Percentiles rank a stretch among this genome's conserved stretches.
Evolutionary conservation across 1,140 invertebrate species (phyloP).

Genomic region (Bombus haemorrhoidalis): DNA sequence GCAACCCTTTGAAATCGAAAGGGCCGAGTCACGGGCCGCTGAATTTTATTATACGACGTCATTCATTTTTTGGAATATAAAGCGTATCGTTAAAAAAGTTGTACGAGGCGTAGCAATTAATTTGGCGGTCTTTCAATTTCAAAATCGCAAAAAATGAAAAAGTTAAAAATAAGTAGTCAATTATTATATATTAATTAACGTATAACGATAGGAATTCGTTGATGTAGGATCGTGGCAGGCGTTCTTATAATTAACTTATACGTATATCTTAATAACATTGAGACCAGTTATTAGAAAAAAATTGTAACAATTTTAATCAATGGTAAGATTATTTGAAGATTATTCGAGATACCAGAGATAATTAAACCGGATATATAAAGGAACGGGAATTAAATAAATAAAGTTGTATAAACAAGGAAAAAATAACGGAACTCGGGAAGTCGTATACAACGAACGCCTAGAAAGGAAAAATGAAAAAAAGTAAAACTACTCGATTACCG

Average conservation of each 20-base stretch:
- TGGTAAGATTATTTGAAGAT: too few species aligned
- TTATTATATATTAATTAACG: too few species aligned
- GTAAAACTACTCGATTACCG: background rate
- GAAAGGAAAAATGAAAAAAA: background rate
- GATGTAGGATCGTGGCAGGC: too few species aligned
- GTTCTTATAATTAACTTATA: background rate
- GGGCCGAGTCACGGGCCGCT: background rate
- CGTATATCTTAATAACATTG: background rate
- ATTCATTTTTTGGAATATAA: background rate
- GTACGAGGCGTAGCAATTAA: background rate
- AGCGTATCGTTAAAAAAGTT: background rate
- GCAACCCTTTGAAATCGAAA: background rate
- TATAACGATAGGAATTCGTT: too few species aligned
- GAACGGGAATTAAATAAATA: too few species aligned
- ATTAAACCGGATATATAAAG: too few species aligned
- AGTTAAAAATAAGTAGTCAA: background rate
- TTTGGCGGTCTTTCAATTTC: background rate
- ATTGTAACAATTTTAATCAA: too few species aligned
- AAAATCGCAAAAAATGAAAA: background rate
- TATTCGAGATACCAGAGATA: too few species aligned
- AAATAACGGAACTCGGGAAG: background rate
- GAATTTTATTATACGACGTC: background rate
- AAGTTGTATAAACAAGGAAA: background rate
- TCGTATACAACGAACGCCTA: background rate
- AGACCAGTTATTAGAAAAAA: background rate